These are phyloP conservation scores for Micromesistius poutassou DNA, from an alignment of 2,797 vertebrate species.

Conservation along the genomic window DNA sequence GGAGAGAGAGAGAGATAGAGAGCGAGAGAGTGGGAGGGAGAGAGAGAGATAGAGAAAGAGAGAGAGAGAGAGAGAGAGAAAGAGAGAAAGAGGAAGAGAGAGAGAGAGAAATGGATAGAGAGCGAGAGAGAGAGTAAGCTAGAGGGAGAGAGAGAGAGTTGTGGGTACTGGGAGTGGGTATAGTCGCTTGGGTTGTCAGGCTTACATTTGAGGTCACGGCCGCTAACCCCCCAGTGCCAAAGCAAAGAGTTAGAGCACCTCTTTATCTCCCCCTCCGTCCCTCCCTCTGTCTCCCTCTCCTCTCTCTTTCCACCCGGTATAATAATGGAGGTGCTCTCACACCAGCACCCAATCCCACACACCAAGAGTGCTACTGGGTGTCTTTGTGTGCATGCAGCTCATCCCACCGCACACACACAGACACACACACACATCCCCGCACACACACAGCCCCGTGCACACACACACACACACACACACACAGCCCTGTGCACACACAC, in stretches of 20 bases:
- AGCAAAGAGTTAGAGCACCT: neutral
- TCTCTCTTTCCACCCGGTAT: slow-evolving; percentile 5
- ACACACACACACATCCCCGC: slow-evolving; percentile 16
- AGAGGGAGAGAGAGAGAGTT: neutral
- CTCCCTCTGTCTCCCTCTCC: slow-evolving; percentile 1
- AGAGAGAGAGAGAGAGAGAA: neutral
- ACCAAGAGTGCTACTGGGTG: slow-evolving; percentile 30
- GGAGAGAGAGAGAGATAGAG: neutral
- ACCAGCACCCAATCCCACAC: slow-evolving; percentile 16
- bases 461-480: slow-evolving; percentile 11
- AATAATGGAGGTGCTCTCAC: slow-evolving; percentile 9
- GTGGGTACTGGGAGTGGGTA: neutral
- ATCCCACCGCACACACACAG: neutral
- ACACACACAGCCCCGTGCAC: slow-evolving; percentile 8
- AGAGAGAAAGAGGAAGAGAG: slow-evolving; percentile 1
- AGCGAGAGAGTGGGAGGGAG: neutral
- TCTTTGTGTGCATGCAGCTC: slow-evolving; percentile 15
- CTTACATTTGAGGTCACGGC: neutral
- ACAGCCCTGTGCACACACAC: slow-evolving; percentile 9
- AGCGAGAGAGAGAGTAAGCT: neutral
- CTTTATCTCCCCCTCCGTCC: slow-evolving; percentile 1
- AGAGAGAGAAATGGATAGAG: neutral
- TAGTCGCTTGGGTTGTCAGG: neutral
- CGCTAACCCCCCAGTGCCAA: slow-evolving; percentile 3
- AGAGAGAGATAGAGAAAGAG: neutral